A percentile compares a stretch with the other conserved stretches of the same genome.
These are phyloP conservation scores for Poecilia wingei DNA, from an alignment of 2,797 vertebrate species.

Conservation along the genomic window DNA sequence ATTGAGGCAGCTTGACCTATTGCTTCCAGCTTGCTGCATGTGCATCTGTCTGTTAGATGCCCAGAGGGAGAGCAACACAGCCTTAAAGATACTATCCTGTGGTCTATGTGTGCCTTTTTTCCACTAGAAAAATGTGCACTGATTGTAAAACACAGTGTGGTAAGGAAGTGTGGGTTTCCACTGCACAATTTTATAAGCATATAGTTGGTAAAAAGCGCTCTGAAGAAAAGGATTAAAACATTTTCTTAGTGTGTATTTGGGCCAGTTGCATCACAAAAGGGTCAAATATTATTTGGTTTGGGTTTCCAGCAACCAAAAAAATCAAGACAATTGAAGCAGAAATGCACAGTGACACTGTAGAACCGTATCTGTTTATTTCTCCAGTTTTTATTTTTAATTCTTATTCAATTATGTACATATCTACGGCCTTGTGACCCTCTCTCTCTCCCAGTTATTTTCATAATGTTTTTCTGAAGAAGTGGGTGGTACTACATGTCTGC, in stretches of 20 bases:
- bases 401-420: neutral
- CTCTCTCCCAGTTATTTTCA: neutral
- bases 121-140: slow-evolving; percentile 18
- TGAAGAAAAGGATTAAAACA: neutral
- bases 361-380: neutral
- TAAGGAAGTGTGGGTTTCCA: neutral
- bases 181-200: neutral
- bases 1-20: slow-evolving; percentile 64
- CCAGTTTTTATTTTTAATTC: neutral
- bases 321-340: neutral
- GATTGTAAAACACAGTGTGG: neutral
- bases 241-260: neutral
- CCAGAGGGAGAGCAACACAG: slow-evolving; percentile 12
- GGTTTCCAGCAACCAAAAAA: neutral
- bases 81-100: neutral
- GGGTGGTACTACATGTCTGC: neutral
- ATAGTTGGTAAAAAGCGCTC: neutral
- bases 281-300: neutral
- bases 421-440: neutral
- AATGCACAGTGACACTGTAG: neutral
- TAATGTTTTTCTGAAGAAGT: neutral
- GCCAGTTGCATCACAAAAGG: neutral
- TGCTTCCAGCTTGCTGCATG: slow-evolving; percentile 56
- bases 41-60: slow-evolving; percentile 55
- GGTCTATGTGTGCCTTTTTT: neutral